Percentiles rank a stretch among this genome's conserved stretches.
phyloP scores from a whole-genome alignment of 2,888 invertebrate genomes.

The Gastracanthus pulcherrimus region DNA sequence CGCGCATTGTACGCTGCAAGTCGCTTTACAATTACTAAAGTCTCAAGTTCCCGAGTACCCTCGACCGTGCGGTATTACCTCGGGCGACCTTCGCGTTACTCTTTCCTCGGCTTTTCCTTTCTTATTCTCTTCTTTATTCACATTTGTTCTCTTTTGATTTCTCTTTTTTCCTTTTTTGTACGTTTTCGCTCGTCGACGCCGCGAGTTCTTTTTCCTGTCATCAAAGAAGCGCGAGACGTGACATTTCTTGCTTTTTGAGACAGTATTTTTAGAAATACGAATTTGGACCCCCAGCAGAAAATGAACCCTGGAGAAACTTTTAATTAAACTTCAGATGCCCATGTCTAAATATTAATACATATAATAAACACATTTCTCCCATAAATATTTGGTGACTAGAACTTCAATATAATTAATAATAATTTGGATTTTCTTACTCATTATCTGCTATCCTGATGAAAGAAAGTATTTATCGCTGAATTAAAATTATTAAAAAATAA shows the following conservation, averaged over 20 bases:
- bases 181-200: slow-evolving; percentile 38
- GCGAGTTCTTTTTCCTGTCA: slow-evolving; percentile 52
- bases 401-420: too few relatives aligned
- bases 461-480: too few relatives aligned
- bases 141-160: slow-evolving; percentile 46
- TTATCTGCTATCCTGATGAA: too few relatives aligned
- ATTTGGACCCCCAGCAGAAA: slow-evolving; percentile 25
- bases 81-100: slow-evolving; percentile 56
- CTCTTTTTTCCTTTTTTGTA: slow-evolving; percentile 6
- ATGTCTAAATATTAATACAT: background rate
- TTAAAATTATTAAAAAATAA: too few relatives aligned
- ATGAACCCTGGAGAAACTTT: slow-evolving; percentile 37
- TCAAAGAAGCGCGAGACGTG: slow-evolving; percentile 56
- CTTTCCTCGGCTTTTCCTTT: slow-evolving; percentile 31
- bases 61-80: slow-evolving; percentile 57
- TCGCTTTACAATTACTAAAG: slow-evolving; percentile 57
- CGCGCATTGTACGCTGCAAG: slow-evolving; percentile 21
- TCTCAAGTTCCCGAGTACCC: slow-evolving; percentile 56
- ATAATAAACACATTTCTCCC: too few relatives aligned
- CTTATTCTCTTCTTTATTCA: slow-evolving; percentile 50
- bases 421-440: too few relatives aligned
- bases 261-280: slow-evolving; percentile 51
- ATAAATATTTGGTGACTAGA: too few relatives aligned
- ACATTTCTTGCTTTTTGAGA: slow-evolving; percentile 47
- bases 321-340: slow-evolving; percentile 27